Evolutionary conservation across 2,113 vertebrate genomes (phyloP).

Genomic region (Cinclus cinclus): DNA sequence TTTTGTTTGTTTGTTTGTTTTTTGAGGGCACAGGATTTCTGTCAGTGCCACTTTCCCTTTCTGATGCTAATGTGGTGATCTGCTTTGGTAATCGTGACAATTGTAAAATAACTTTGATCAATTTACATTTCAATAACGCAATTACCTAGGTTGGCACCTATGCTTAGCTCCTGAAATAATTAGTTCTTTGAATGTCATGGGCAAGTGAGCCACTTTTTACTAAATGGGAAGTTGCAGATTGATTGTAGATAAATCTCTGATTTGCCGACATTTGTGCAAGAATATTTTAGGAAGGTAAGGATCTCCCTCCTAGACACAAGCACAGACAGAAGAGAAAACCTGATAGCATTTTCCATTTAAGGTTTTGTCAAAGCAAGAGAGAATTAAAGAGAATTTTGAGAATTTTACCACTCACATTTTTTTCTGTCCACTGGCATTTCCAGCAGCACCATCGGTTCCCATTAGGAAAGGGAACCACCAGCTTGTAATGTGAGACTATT

Average conservation of each 20-base stretch:
- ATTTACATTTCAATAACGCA: not conserved
- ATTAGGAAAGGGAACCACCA: not conserved
- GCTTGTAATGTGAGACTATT: not conserved
- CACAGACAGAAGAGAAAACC: not conserved
- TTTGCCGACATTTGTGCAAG: not conserved
- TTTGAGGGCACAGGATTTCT: not conserved
- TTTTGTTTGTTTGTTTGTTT: not conserved
- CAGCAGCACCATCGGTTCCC: fast-evolving
- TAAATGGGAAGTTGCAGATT: not conserved
- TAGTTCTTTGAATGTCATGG: not conserved
- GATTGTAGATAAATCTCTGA: not conserved
- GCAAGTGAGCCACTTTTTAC: not conserved
- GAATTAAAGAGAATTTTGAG: not conserved
- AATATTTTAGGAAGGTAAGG: not conserved
- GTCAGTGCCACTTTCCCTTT: not conserved
- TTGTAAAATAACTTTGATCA: not conserved
- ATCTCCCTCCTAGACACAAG: not conserved
- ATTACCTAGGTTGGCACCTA: not conserved
- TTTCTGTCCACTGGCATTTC: not conserved
- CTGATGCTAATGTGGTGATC: not conserved
- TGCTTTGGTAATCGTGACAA: not conserved
- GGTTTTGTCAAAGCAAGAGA: not conserved
- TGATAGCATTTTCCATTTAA: not conserved
- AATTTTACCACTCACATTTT: not conserved
- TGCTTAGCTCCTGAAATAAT: not conserved